Evolutionary conservation across 2,113 vertebrate genomes (phyloP), one percentile per base, ranked within the genome.

Genomic region (Arizona elegans): DNA sequence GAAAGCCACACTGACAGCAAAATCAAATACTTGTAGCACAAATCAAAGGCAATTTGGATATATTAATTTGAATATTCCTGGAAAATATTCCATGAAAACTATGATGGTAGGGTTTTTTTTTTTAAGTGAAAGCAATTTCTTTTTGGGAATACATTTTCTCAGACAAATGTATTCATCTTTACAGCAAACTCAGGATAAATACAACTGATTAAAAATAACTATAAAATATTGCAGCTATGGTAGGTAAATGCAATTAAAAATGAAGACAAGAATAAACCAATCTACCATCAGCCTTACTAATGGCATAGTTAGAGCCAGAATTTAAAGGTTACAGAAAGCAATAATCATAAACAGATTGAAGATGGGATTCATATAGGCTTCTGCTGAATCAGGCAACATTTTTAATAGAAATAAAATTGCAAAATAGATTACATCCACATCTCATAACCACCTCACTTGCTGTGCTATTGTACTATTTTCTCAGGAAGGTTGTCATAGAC

Each of bases 61-160:
- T 70, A 91, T 89, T 92, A 92, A 93, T 93, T 92, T 1, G 19
- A 55, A 93, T 94, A 94, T 90, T 56, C 38, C 26, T 87, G 56
- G 59, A 75, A 96, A 95, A 81, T 93, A 81, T 94, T 81, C 70
- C 33, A 52, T 92, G 92, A 53, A 94, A 90, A 91, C 86, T 62
- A 86, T 19, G 10, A 75, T 7, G 5, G 91, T 87, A 81, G 93
- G 52, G 54, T 53, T 59, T 62, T 24, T 92, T 47, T 90, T 43
- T 90, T 86, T 86, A 47, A 86, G 88, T 59, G 65, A 70, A 52
- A 92, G 21, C 26, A 70, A 3, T 24, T 75, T 33, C 1, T 43
- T 89, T 92, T 92, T 55, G 86, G 19, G 38, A 29, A 23, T 7
- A 5, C 5, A 23, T 13, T n/a, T 17, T 89, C 6, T 10, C 43